Conservation (phyloP, 2,797 vertebrate genomes). For the Cynopterus sphinx region DNA sequence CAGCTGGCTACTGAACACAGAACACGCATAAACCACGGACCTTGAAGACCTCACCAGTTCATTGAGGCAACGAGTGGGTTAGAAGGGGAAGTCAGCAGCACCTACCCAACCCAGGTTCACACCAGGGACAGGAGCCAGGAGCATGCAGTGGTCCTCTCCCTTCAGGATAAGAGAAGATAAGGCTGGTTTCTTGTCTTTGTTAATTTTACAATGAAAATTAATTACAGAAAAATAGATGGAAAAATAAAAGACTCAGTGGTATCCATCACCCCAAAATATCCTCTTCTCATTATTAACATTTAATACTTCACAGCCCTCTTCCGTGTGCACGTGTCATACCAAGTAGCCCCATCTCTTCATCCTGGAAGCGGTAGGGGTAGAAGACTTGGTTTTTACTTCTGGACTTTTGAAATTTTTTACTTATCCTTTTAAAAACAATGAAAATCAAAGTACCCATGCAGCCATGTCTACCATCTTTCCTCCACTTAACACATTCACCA, state of each 20-base stretch:
- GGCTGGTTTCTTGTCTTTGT: not conserved
- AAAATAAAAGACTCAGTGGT: not conserved
- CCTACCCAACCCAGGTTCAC: too few species aligned
- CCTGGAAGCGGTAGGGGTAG: accelerated
- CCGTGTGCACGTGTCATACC: accelerated
- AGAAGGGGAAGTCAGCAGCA: not conserved
- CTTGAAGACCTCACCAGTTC: not conserved
- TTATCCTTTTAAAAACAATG: not conserved
- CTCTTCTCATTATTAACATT: accelerated
- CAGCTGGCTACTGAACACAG: not conserved
- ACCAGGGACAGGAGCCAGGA: accelerated
- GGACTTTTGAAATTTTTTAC: not conserved
- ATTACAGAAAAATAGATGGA: conserved; percentile 11
- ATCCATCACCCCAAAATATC: too few species aligned
- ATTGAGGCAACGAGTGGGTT: accelerated
- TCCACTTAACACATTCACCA: not conserved
- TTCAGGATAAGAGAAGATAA: not conserved
- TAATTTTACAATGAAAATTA: not conserved
- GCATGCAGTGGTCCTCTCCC: not conserved
- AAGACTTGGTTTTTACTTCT: not conserved
- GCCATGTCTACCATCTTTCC: not conserved
- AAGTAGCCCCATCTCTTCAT: accelerated
- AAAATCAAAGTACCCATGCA: not conserved
- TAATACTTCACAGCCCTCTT: accelerated
- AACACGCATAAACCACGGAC: not conserved